Conservation (phyloP, 2,888 invertebrate species). For the Eubasilissa splendida region DNA sequence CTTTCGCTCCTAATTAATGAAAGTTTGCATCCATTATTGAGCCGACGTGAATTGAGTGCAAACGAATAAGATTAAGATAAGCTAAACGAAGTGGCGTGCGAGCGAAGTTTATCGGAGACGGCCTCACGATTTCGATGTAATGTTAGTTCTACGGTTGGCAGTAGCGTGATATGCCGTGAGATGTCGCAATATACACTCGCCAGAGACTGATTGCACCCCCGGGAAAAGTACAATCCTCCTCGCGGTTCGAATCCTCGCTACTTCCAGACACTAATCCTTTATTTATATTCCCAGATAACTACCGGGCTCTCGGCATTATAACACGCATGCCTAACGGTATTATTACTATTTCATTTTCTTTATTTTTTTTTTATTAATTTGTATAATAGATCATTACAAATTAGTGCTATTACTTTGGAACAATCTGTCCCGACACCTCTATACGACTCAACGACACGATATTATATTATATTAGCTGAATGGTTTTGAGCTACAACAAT, state of each 20-base stretch:
- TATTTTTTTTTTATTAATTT: too few species aligned
- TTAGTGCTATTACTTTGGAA: too few species aligned
- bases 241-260: slow-evolving; percentile 53
- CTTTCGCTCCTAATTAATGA: too few species aligned
- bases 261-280: slow-evolving; percentile 55
- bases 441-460: too few species aligned
- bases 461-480: too few species aligned
- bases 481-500: too few species aligned
- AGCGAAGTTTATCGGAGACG: slow-evolving; percentile 4
- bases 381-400: too few species aligned
- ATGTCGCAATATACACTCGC: slow-evolving; percentile 55
- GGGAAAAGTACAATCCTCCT: slow-evolving; percentile 41
- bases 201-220: slow-evolving; percentile 53
- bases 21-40: neutral
- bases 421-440: too few species aligned
- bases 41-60: neutral
- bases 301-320: neutral
- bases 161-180: slow-evolving; percentile 53
- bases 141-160: slow-evolving; percentile 17
- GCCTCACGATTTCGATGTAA: slow-evolving; percentile 31
- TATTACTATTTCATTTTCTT: too few species aligned
- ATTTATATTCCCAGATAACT: slow-evolving; percentile 44
- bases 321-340: too few species aligned
- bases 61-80: slow-evolving; percentile 8
- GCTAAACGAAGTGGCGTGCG: slow-evolving; percentile 12